Conservation (phyloP, 2,797 vertebrate species). For the Diplodus puntazzo region DNA sequence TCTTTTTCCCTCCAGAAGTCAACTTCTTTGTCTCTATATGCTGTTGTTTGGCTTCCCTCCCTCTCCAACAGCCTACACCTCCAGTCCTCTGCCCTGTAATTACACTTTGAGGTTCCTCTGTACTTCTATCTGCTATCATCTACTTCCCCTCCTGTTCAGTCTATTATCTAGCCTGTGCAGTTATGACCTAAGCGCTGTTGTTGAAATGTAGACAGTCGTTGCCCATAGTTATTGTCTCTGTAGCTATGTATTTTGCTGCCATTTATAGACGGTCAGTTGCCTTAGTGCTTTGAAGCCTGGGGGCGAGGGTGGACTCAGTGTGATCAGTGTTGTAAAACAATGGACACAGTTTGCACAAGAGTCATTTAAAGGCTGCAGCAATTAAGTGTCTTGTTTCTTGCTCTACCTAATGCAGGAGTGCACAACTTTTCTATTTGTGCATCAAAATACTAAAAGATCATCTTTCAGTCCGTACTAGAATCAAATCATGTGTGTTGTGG, state of each 20-base stretch:
- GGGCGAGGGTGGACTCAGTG: slow-evolving; percentile 61
- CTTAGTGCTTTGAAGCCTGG: slow-evolving; percentile 66
- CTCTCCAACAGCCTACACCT: slow-evolving; percentile 59
- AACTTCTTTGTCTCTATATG: slow-evolving; percentile 65
- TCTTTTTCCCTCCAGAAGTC: slow-evolving; percentile 56
- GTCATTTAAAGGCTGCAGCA: slow-evolving; percentile 30
- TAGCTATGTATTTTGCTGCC: slow-evolving; percentile 57
- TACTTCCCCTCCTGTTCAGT: slow-evolving; percentile 49
- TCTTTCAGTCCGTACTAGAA: neutral
- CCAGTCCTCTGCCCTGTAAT: slow-evolving; percentile 70
- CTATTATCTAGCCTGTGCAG: slow-evolving; percentile 40
- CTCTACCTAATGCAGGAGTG: slow-evolving; percentile 5
- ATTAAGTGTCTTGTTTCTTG: slow-evolving; percentile 20
- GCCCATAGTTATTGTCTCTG: slow-evolving; percentile 37
- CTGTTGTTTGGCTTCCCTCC: slow-evolving; percentile 63
- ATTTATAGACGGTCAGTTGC: slow-evolving; percentile 64
- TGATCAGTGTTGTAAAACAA: slow-evolving; percentile 70
- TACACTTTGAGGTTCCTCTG: slow-evolving; percentile 65
- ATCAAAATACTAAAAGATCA: neutral
- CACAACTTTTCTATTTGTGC: neutral
- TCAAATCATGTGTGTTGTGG: neutral
- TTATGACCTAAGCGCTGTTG: slow-evolving; percentile 53
- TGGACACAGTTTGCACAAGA: slow-evolving; percentile 64
- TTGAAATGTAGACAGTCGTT: slow-evolving; percentile 34
- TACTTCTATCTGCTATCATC: slow-evolving; percentile 57